Evolutionary conservation across 2,113 vertebrate species (phyloP), one percentile per base, ranked within the genome.

Genomic region (Atractosteus spatula): DNA sequence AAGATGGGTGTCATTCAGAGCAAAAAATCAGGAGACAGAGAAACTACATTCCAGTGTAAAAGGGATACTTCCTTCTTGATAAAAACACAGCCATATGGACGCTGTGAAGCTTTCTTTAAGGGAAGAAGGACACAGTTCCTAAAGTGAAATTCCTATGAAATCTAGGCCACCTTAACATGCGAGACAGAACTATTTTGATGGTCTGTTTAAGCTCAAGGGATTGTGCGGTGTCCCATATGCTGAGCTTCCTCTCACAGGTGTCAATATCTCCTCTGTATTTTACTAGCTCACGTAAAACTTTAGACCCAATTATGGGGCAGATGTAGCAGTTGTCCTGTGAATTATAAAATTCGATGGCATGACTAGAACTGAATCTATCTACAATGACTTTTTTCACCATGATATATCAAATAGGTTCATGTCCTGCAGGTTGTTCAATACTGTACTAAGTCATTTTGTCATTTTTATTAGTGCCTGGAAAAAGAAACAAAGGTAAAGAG

Each of bases 181-280:
- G n/a, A 59, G 11, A 59, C 56, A 59, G n/a, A 59, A 4, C n/a
- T 14, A 14, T 14, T 59, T 14, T 59, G n/a, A 2, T 14, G 3
- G 3, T 59, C 11, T 12, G 82, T 77, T 81, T 90, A 87, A 89
- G 78, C 82, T 78, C 61, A 13, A 47, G 44, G 77, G 84, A 83
- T 88, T 81, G 75, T 70, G 80, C 78, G 55, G 45, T 41, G 63
- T 74, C 87, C 47, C 86, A 89, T 92, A 91, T 91, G 88, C 76
- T 81, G 64, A 59, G 84, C 82, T 85, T 75, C 76, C 75, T 67
- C 80, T 80, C 68, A 70, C 70, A 78, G 42, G 41, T 73, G 73
- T 75, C 3, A 66, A 47, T 41, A 3, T 29, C 59, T 68, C 64
- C n/a, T 67, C 67, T 74, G 76, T 70, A 75, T 70, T 62, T 44